Conservation (phyloP, 2,797 vertebrate species). For the Chelonia mydas region DNA sequence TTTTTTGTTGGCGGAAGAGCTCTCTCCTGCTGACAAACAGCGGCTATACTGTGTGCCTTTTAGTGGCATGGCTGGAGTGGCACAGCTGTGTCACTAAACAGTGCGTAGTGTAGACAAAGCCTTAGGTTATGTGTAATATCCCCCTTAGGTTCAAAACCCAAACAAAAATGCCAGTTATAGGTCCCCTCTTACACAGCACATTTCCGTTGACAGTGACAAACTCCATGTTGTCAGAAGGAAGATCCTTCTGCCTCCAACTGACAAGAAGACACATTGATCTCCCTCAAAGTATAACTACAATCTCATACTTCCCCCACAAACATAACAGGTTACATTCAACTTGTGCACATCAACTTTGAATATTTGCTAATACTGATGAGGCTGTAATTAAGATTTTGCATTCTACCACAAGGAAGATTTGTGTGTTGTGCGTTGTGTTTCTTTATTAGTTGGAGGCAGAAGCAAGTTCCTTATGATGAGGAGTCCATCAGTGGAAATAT, state of each 20-base stretch:
- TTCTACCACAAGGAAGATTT: conserved; percentile 61
- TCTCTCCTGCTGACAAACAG: too few relatives aligned
- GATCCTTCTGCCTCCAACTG: conserved; percentile 35
- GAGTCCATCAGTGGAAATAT: conserved; percentile 32
- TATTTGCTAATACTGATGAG: conserved; percentile 32
- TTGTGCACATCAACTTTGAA: background rate
- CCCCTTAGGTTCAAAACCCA: conserved; percentile 7
- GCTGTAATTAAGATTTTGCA: conserved; percentile 52
- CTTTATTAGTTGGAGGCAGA: conserved; percentile 64
- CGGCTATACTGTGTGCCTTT: too few relatives aligned
- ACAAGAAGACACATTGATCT: conserved; percentile 41
- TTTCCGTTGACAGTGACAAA: conserved; percentile 5
- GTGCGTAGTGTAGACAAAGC: too few relatives aligned
- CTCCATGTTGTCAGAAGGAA: conserved; percentile 47
- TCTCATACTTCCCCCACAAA: background rate
- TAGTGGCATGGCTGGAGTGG: too few relatives aligned
- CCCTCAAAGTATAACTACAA: conserved; percentile 33
- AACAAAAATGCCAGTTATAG: background rate
- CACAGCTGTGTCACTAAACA: too few relatives aligned
- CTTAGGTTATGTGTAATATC: background rate
- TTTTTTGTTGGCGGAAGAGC: too few relatives aligned
- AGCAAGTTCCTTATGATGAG: conserved; percentile 29
- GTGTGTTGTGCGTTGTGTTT: conserved; percentile 36
- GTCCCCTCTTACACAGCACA: background rate
- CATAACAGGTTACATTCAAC: conserved; percentile 9